These are phyloP conservation scores for Tetrax tetrax DNA, from an alignment of 2,113 vertebrate genomes.

Conservation along the genomic window DNA sequence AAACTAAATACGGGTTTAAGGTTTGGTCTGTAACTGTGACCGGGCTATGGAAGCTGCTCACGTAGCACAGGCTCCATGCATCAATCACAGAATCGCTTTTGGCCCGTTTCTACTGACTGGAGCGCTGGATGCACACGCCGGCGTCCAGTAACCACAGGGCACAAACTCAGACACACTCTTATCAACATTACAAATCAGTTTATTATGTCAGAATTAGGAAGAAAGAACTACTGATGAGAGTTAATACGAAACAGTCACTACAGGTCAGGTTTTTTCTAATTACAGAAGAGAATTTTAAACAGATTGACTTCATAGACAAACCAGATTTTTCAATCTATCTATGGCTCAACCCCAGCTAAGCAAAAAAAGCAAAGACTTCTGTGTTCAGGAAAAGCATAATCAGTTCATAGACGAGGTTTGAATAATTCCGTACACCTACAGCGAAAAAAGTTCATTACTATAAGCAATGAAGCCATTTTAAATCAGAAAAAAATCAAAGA, in stretches of 20 bases:
- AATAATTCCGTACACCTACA: not conserved
- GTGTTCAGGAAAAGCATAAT: not conserved
- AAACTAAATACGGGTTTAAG: accelerated
- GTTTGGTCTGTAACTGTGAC: conserved; percentile 60
- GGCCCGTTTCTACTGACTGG: conserved; percentile 63
- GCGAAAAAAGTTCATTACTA: not conserved
- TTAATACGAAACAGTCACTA: not conserved
- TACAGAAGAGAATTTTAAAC: not conserved
- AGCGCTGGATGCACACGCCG: conserved; percentile 56
- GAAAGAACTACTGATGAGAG: not conserved
- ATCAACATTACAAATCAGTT: accelerated
- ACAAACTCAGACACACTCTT: not conserved
- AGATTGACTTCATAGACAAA: not conserved
- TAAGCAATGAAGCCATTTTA: not conserved
- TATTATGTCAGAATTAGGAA: not conserved
- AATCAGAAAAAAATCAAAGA: not conserved
- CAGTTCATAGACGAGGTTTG: not conserved
- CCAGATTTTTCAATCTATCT: not conserved
- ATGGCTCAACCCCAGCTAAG: not conserved
- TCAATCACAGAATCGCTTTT: conserved; percentile 72
- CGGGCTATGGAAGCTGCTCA: conserved; percentile 73
- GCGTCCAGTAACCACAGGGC: conserved; percentile 76
- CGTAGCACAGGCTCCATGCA: conserved; percentile 58
- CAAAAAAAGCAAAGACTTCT: not conserved
- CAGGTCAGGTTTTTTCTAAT: not conserved